Percentiles rank a stretch among this genome's conserved stretches.
Evolutionary conservation across 2,113 vertebrate species (phyloP).

Genomic region (Vireo altiloquus): DNA sequence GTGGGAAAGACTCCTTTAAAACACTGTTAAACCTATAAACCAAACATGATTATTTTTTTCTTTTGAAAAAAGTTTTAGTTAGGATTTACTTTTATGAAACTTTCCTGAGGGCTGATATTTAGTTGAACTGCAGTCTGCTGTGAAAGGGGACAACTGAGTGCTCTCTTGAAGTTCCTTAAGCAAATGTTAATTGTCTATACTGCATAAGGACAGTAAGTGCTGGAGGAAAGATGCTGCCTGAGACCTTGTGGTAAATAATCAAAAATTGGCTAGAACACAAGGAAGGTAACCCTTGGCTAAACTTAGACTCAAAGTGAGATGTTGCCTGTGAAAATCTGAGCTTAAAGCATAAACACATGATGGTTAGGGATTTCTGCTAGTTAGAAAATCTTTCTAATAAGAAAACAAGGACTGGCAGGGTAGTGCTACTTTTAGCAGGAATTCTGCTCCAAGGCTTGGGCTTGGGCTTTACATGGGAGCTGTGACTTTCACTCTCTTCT

Average conservation of each 20-base stretch:
- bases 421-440: conserved; percentile 29
- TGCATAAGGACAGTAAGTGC: background rate
- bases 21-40: background rate
- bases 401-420: conserved; percentile 24
- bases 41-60: background rate
- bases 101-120: background rate
- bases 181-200: conserved; percentile 29
- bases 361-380: background rate
- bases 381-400: background rate
- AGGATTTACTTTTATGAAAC: background rate
- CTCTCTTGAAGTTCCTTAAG: background rate
- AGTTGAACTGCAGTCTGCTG: background rate
- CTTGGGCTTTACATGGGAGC: background rate
- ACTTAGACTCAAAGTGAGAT: conserved; percentile 21
- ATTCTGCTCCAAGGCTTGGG: background rate
- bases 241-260: background rate
- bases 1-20: background rate
- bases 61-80: background rate
- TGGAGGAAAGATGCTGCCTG: conserved; percentile 9
- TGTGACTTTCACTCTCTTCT: conserved; percentile 26
- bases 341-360: background rate
- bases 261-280: background rate
- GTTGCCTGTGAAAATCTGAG: background rate
- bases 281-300: conserved; percentile 30
- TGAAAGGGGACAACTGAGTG: background rate